Conservation (phyloP, 2,797 vertebrate species). For the Sebastes cheni region DNA sequence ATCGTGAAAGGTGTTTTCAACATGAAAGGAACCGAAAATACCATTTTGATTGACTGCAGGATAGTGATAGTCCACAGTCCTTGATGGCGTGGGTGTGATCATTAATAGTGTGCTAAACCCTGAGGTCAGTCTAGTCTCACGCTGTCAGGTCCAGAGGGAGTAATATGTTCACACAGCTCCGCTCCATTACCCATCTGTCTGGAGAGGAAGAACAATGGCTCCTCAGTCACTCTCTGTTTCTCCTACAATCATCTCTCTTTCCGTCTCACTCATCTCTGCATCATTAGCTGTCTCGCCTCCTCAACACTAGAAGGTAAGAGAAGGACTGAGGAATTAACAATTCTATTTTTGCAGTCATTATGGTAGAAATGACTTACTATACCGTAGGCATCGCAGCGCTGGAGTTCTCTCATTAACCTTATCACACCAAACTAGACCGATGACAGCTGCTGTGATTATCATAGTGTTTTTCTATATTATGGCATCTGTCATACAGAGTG, state of each 20-base stretch:
- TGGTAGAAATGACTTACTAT: neutral
- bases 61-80: slow-evolving; percentile 39
- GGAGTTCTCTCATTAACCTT: slow-evolving; percentile 49
- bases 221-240: slow-evolving; percentile 28
- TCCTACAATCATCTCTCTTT: slow-evolving; percentile 7
- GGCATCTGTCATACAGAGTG: neutral
- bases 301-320: neutral
- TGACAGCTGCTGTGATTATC: neutral
- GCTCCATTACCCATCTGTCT: slow-evolving; percentile 76
- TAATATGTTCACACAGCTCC: slow-evolving; percentile 63
- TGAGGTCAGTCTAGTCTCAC: slow-evolving; percentile 57
- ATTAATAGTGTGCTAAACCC: slow-evolving; percentile 64
- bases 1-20: slow-evolving; percentile 25
- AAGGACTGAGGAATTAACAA: slow-evolving; percentile 13
- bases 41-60: slow-evolving; percentile 61
- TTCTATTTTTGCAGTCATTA: slow-evolving; percentile 35
- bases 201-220: slow-evolving; percentile 52
- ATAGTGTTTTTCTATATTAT: neutral
- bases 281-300: slow-evolving; percentile 48
- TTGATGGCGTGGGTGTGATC: slow-evolving; percentile 47
- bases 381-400: neutral
- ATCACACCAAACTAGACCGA: neutral
- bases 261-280: slow-evolving; percentile 19
- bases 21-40: slow-evolving; percentile 39
- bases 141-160: slow-evolving; percentile 65